Percentiles rank a stretch among this genome's conserved stretches.
Conservation (phyloP, 2,888 invertebrate genomes). For the Trichopria drosophilae region DNA sequence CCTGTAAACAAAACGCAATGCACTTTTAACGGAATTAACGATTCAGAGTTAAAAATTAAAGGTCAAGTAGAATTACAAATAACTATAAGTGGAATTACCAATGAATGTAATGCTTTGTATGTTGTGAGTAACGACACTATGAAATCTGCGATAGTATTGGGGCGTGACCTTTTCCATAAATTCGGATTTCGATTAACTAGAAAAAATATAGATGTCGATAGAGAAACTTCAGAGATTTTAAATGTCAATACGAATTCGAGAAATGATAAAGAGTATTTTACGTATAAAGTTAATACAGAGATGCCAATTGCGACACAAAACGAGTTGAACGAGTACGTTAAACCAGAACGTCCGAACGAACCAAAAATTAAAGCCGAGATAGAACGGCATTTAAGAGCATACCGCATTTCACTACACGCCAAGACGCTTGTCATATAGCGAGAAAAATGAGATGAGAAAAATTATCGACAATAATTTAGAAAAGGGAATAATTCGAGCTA, state of each 20-base stretch:
- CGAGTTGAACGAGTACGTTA: slow-evolving; percentile 13
- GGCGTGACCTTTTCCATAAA: slow-evolving; percentile 16
- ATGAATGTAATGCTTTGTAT: too few relatives aligned
- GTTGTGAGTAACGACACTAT: slow-evolving; percentile 23
- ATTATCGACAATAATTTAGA: background rate
- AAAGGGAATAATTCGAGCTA: too few relatives aligned
- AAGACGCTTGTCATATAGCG: too few relatives aligned
- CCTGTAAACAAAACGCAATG: background rate
- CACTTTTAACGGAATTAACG: too few relatives aligned
- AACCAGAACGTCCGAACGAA: slow-evolving; percentile 12
- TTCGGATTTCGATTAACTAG: too few relatives aligned
- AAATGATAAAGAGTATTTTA: background rate
- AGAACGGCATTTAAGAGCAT: slow-evolving; percentile 8
- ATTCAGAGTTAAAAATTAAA: too few relatives aligned
- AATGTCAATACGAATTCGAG: background rate
- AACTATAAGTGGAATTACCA: background rate
- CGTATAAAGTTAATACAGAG: too few relatives aligned
- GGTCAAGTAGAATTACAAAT: background rate
- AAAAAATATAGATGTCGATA: too few relatives aligned
- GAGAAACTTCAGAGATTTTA: background rate
- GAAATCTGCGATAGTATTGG: slow-evolving; percentile 11
- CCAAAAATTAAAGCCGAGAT: slow-evolving; percentile 14
- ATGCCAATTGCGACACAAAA: background rate
- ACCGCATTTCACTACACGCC: too few relatives aligned
- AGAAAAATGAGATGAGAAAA: background rate